Evolutionary conservation across 2,113 vertebrate species (phyloP).

Genomic region (Odocoileus hemionus): DNA sequence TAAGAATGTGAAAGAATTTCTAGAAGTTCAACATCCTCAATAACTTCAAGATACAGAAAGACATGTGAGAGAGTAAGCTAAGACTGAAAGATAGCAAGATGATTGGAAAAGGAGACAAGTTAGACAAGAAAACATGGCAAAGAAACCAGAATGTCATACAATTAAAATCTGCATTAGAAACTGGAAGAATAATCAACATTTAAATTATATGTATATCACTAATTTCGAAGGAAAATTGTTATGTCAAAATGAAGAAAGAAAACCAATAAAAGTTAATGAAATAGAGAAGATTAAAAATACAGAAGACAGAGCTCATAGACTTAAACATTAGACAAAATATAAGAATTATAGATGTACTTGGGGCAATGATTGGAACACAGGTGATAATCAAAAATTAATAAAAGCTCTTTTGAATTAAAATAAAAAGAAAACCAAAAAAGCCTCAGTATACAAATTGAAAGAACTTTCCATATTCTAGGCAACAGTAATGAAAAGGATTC

Average conservation of each 20-base stretch:
- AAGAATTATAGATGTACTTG: not conserved
- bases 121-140: not conserved
- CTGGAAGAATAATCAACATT: not conserved
- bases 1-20: not conserved
- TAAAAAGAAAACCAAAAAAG: not conserved
- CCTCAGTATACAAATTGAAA: not conserved
- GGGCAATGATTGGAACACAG: not conserved
- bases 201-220: not conserved
- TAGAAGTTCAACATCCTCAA: not conserved
- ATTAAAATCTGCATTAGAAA: not conserved
- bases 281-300: not conserved
- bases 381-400: conserved; percentile 32
- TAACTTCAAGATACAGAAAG: not conserved
- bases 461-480: not conserved
- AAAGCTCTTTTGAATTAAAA: not conserved
- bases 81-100: not conserved
- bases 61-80: not conserved
- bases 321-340: not conserved
- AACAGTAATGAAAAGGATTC: not conserved
- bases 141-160: not conserved
- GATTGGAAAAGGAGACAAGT: not conserved
- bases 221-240: not conserved
- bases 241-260: not conserved
- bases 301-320: not conserved
- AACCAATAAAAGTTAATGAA: not conserved